phyloP scores from a whole-genome alignment of 2,888 invertebrate genomes.

The Rhimphoctona megacephalus region DNA sequence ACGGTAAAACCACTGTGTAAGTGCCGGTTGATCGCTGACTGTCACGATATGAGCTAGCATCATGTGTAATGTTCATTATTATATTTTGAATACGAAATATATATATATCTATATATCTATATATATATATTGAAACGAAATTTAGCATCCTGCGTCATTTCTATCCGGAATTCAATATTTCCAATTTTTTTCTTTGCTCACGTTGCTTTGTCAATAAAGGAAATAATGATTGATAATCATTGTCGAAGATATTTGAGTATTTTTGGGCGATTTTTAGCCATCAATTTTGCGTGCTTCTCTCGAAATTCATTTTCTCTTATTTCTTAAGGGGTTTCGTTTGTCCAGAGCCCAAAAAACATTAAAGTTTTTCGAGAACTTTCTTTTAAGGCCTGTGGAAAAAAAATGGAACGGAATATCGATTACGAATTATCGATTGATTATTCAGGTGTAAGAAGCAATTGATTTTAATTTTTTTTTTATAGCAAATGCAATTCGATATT shows the following conservation, averaged over 20 bases:
- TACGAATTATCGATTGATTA: too few species aligned
- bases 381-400: too few species aligned
- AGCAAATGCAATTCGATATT: too few species aligned
- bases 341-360: too few species aligned
- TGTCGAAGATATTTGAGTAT: not conserved
- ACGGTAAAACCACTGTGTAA: slow-evolving; percentile 78
- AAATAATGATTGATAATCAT: not conserved
- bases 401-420: too few species aligned
- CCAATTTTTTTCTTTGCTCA: not conserved
- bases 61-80: slow-evolving; percentile 84
- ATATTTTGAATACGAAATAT: slow-evolving; percentile 84
- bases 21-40: slow-evolving; percentile 78
- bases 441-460: too few species aligned
- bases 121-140: slow-evolving; percentile 78
- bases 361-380: too few species aligned
- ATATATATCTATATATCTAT: slow-evolving; percentile 74
- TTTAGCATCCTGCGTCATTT: slow-evolving; percentile 46
- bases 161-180: slow-evolving; percentile 23
- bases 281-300: not conserved
- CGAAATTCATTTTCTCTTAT: not conserved
- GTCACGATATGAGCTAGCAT: slow-evolving; percentile 81
- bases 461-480: too few species aligned
- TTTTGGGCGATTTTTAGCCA: not conserved
- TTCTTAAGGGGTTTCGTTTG: too few species aligned
- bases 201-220: not conserved